Percentiles rank a stretch among this genome's conserved stretches.
phyloP scores from a whole-genome alignment of 1,140 invertebrate genomes.

The Drosophila trapezifrons region DNA sequence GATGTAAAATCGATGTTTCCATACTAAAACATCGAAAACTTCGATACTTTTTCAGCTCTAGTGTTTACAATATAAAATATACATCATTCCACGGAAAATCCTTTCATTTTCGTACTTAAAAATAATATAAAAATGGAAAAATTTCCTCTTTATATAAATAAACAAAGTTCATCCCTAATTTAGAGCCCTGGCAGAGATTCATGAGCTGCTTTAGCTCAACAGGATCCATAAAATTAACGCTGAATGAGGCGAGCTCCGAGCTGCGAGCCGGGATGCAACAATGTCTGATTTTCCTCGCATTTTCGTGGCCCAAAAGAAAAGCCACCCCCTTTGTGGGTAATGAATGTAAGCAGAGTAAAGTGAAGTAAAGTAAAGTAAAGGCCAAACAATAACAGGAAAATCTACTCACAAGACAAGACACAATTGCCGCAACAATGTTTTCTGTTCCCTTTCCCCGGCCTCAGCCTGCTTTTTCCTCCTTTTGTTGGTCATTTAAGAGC shows the following conservation, averaged over 20 bases:
- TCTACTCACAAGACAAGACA: conserved; percentile 46
- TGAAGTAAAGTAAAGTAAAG: conserved; percentile 35
- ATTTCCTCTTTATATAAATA: background rate
- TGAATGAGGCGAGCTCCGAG: conserved; percentile 42
- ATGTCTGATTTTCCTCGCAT: conserved; percentile 35
- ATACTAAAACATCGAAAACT: too few species aligned
- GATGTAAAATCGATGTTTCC: background rate
- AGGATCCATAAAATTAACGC: conserved; percentile 74
- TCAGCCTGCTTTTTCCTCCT: conserved; percentile 11
- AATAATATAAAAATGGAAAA: background rate
- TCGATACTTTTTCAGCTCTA: too few species aligned
- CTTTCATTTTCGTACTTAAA: too few species aligned
- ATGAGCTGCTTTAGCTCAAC: conserved; percentile 65
- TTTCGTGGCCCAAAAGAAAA: conserved; percentile 10
- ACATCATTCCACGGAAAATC: too few species aligned
- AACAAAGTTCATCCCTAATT: background rate
- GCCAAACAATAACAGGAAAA: conserved; percentile 46
- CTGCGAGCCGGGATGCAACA: conserved; percentile 51
- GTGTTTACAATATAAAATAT: too few species aligned
- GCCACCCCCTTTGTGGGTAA: conserved; percentile 22
- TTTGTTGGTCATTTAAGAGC: conserved; percentile 51
- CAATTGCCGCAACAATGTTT: conserved; percentile 53
- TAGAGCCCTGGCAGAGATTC: conserved; percentile 29
- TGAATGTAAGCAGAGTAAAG: conserved; percentile 32
- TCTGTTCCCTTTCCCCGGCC: background rate